phyloP scores from a whole-genome alignment of 2,797 vertebrate genomes.

The Rhyacichthys aspro region DNA sequence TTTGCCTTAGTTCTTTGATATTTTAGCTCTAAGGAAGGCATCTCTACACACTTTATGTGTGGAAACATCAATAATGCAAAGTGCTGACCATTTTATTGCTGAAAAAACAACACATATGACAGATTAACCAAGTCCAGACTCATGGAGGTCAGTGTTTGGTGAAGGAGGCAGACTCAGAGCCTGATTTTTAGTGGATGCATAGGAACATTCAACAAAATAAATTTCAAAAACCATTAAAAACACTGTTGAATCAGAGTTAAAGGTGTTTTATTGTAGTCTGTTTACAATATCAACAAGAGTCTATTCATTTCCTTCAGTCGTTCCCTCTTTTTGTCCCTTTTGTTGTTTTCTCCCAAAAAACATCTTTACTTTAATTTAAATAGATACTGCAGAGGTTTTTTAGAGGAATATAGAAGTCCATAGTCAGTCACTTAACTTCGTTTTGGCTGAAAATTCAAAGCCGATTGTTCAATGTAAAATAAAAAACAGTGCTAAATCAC shows the following conservation, averaged over 20 bases:
- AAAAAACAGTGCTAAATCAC: conserved; percentile 1
- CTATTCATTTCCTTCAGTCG: conserved; percentile 55
- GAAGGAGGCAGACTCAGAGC: background rate
- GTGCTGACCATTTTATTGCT: too few relatives aligned
- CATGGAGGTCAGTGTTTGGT: background rate
- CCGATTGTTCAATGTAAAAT: conserved; percentile 4
- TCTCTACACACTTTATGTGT: too few relatives aligned
- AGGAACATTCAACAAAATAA: too few relatives aligned
- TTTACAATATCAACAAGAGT: conserved; percentile 79
- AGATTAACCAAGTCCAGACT: background rate
- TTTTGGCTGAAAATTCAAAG: conserved; percentile 55
- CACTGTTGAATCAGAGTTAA: conserved; percentile 25
- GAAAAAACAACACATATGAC: too few relatives aligned
- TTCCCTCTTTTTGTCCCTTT: conserved; percentile 25
- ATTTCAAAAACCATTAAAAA: too few relatives aligned
- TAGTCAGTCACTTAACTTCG: conserved; percentile 57
- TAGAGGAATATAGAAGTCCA: conserved; percentile 68
- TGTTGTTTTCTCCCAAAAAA: conserved; percentile 43
- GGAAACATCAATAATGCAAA: too few relatives aligned
- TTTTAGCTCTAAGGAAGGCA: too few relatives aligned
- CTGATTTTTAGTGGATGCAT: too few relatives aligned
- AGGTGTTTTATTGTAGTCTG: conserved; percentile 75
- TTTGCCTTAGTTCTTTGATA: too few relatives aligned
- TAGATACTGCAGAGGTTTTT: conserved; percentile 73
- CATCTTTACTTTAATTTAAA: conserved; percentile 53